phyloP scores from a whole-genome alignment of 2,113 vertebrate species.

The Rhagologus leucostigma region DNA sequence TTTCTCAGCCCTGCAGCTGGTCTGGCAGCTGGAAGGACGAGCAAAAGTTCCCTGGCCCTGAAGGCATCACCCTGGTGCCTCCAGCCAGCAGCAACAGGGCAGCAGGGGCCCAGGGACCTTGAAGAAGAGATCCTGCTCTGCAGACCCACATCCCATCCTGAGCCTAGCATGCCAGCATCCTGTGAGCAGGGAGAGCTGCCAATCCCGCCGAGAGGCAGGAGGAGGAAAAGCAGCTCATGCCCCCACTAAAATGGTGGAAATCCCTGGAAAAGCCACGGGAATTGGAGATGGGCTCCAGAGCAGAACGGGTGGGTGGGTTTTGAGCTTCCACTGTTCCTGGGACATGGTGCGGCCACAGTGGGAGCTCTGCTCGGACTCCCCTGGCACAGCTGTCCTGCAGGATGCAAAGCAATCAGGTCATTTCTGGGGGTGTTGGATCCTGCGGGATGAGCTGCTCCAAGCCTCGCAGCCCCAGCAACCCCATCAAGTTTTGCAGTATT shows the following conservation, averaged over 20 bases:
- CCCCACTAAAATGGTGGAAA: background rate
- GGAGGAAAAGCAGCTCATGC: background rate
- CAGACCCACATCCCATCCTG: background rate
- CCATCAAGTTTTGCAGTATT: background rate
- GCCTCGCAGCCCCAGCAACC: background rate
- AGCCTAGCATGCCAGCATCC: accelerated
- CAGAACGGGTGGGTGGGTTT: accelerated
- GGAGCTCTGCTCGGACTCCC: background rate
- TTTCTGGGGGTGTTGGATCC: background rate
- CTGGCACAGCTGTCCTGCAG: accelerated
- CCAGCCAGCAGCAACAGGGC: background rate
- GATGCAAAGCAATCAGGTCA: accelerated
- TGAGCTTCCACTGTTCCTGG: background rate
- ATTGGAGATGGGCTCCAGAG: accelerated
- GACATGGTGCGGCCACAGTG: background rate
- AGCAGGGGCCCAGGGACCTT: background rate
- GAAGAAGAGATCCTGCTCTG: background rate
- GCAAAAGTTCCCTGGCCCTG: background rate
- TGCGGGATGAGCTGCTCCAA: background rate
- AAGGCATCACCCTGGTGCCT: background rate
- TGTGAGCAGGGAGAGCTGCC: background rate
- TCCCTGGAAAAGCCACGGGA: background rate
- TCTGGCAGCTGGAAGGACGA: background rate
- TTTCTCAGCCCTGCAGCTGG: background rate
- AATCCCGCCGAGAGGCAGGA: background rate